Percentiles rank a stretch among this genome's conserved stretches.
These are phyloP conservation scores for Porites cylindrica DNA, from an alignment of 92 coral and sea anemone species.

Conservation along the genomic window DNA sequence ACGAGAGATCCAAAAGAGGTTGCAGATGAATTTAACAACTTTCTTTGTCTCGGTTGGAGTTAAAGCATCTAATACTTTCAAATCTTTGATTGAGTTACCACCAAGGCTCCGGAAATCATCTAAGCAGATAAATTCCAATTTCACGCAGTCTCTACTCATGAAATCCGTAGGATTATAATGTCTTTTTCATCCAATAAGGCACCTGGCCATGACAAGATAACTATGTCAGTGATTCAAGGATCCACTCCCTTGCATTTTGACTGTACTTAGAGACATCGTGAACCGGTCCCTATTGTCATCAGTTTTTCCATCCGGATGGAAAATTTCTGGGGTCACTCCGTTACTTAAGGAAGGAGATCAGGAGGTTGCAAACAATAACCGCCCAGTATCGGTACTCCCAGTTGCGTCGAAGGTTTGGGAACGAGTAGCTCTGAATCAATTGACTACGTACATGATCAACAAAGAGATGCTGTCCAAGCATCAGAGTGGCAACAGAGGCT, in stretches of 20 bases:
- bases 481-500: too few species aligned
- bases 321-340: neutral
- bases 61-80: too few species aligned
- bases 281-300: neutral
- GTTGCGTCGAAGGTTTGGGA: neutral
- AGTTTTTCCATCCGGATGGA: neutral
- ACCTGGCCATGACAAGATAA: neutral
- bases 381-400: too few species aligned
- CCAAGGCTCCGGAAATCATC: too few species aligned
- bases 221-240: neutral
- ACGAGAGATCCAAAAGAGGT: neutral
- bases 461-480: too few species aligned
- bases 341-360: neutral
- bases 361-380: too few species aligned
- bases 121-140: neutral
- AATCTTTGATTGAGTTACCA: too few species aligned
- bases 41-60: too few species aligned
- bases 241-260: neutral
- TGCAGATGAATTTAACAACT: neutral
- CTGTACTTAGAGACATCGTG: neutral
- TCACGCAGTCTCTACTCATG: neutral
- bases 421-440: too few species aligned
- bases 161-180: too few species aligned
- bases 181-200: too few species aligned
- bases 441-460: too few species aligned